phyloP scores from a whole-genome alignment of 2,113 vertebrate species.

The Rhinolophus ferrumequinum region DNA sequence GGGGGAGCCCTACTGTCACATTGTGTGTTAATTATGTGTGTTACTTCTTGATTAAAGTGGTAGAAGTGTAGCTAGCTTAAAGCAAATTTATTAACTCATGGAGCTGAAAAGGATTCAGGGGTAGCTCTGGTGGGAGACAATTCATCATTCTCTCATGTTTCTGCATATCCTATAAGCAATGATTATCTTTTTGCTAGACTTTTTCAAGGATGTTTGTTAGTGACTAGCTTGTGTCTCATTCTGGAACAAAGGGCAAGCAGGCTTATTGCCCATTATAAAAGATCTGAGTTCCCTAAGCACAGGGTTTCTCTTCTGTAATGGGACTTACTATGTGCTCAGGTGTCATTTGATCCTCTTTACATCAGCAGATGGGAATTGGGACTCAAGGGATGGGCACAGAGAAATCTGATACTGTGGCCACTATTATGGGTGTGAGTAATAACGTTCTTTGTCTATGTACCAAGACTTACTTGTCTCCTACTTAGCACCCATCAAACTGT shows the following conservation, averaged over 20 bases:
- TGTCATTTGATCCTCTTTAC: not conserved
- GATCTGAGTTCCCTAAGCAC: not conserved
- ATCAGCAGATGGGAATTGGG: not conserved
- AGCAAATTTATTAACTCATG: not conserved
- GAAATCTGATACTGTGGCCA: not conserved
- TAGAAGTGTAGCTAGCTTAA: not conserved
- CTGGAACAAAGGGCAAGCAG: not conserved
- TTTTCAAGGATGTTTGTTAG: not conserved
- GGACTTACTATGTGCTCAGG: not conserved
- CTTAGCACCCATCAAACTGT: not conserved
- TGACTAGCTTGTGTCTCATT: not conserved
- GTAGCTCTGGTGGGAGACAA: not conserved
- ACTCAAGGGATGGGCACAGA: not conserved
- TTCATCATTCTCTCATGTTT: not conserved
- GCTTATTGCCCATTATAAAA: not conserved
- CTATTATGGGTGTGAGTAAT: not conserved
- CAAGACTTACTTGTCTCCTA: conserved; percentile 8
- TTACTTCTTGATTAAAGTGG: not conserved
- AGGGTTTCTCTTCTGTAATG: not conserved
- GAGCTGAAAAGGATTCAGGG: not conserved
- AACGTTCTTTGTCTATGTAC: not conserved
- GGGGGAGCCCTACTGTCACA: not conserved
- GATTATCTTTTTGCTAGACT: not conserved
- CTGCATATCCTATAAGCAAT: not conserved
- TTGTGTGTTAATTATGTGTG: not conserved